A percentile compares a stretch with the other conserved stretches of the same genome.
These are phyloP conservation scores for Aurelia sp. DNA, from an alignment of 30 jellyfish, hydroid and myxozoan species.

Conservation along the genomic window DNA sequence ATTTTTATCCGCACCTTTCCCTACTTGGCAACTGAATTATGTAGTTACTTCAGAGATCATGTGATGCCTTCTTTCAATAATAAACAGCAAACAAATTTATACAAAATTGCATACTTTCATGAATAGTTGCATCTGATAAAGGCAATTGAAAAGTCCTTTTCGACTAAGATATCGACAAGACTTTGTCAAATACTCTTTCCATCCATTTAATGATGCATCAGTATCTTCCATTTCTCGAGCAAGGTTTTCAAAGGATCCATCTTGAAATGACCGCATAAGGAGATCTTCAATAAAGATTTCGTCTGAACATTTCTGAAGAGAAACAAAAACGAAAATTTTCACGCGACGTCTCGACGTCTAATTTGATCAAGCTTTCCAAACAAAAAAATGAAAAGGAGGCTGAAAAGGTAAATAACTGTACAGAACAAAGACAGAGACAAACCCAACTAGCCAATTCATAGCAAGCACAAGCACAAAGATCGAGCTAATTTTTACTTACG, in stretches of 20 bases:
- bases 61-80: neutral
- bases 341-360: no score
- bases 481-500: no score
- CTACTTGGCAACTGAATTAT: neutral
- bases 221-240: conserved; percentile 64
- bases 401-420: no score
- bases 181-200: conserved; percentile 76
- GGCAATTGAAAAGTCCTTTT: conserved; percentile 78
- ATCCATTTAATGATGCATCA: conserved; percentile 75
- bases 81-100: neutral
- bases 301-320: conserved; percentile 78
- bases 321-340: no score
- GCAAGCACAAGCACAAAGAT: no score
- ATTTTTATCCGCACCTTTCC: no score
- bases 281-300: conserved; percentile 82
- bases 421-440: no score
- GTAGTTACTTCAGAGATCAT: neutral
- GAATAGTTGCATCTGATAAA: conserved; percentile 81
- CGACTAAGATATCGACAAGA: conserved; percentile 77
- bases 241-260: conserved; percentile 82
- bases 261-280: conserved; percentile 76
- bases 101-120: conserved; percentile 67
- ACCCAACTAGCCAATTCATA: no score
- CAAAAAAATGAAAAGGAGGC: no score
- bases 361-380: no score